Conservation (phyloP, 1,140 invertebrate species). For the Callitettix versicolor region DNA sequence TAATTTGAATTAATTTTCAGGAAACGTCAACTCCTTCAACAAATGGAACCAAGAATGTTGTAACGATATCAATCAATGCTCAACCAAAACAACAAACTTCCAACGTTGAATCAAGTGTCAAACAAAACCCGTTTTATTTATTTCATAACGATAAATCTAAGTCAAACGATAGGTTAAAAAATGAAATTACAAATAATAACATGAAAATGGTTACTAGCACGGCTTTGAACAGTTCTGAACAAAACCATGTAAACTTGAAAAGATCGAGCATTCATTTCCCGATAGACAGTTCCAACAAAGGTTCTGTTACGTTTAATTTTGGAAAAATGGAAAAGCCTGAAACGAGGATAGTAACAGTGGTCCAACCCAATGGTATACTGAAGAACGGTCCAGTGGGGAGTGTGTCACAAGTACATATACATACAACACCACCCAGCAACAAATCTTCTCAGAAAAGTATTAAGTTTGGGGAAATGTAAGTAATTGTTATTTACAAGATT, state of each 20-base stretch:
- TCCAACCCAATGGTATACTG: conserved; percentile 20
- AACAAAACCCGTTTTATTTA: conserved; percentile 5
- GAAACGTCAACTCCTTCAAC: not conserved
- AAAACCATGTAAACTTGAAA: not conserved
- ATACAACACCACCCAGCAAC: not conserved
- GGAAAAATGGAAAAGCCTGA: conserved; percentile 15
- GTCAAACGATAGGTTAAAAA: not conserved
- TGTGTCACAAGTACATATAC: conserved; percentile 18
- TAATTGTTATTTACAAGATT: not conserved
- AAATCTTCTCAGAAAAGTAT: conserved; percentile 18
- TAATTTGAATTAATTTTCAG: not conserved
- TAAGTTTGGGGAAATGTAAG: conserved; percentile 23
- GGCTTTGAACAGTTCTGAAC: not conserved
- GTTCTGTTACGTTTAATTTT: conserved; percentile 20
- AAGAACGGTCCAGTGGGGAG: conserved; percentile 20
- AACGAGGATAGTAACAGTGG: conserved; percentile 6
- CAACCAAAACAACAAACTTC: not conserved
- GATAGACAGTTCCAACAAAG: conserved; percentile 11
- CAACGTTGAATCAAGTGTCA: not conserved
- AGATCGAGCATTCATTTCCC: conserved; percentile 5
- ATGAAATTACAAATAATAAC: not conserved
- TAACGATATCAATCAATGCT: conserved; percentile 5
- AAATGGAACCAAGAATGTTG: not conserved
- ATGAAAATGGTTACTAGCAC: not conserved
- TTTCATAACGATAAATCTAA: not conserved